Percentiles rank a stretch among this genome's conserved stretches.
phyloP scores from a whole-genome alignment of 2,797 vertebrate genomes.

The Toxotes lorentzi region DNA sequence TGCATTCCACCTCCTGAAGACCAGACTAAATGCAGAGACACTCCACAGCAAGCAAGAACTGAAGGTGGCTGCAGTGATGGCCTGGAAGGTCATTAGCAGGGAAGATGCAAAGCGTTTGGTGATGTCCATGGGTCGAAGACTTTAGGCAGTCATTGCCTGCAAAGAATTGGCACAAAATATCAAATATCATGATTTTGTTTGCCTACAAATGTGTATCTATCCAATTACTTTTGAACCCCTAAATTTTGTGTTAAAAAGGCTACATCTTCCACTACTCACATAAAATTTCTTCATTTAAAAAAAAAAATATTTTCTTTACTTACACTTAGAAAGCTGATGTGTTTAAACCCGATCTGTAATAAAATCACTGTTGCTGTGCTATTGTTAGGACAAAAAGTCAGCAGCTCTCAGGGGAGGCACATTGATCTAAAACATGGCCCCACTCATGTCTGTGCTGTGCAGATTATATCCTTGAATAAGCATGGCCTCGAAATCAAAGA shows the following conservation, averaged over 20 bases:
- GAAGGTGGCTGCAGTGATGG: not conserved
- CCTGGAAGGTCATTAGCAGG: not conserved
- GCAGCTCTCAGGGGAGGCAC: constrained; percentile 81
- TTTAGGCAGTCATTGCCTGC: not conserved
- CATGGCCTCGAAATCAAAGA: constrained; percentile 84
- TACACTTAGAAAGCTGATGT: constrained; percentile 47
- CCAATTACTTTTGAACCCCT: not conserved
- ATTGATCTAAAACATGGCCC: constrained; percentile 89
- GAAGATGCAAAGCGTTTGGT: not conserved
- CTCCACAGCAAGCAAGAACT: not conserved
- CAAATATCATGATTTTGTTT: too few species aligned
- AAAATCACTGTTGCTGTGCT: constrained; percentile 84
- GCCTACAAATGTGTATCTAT: too few species aligned
- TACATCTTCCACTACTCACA: not conserved
- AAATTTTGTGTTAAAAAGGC: not conserved
- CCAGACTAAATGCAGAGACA: not conserved
- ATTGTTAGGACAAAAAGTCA: constrained; percentile 87
- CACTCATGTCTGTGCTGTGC: constrained; percentile 77
- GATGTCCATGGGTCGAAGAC: not conserved
- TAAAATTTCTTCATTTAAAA: not conserved
- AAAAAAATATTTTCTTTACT: constrained; percentile 20
- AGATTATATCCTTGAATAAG: constrained; percentile 88
- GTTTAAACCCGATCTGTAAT: constrained; percentile 74
- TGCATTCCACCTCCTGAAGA: not conserved
- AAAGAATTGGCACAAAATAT: too few species aligned